Base-by-base conservation (phyloP, 2,113 vertebrate genomes). In the Otolemur garnettii region DNA sequence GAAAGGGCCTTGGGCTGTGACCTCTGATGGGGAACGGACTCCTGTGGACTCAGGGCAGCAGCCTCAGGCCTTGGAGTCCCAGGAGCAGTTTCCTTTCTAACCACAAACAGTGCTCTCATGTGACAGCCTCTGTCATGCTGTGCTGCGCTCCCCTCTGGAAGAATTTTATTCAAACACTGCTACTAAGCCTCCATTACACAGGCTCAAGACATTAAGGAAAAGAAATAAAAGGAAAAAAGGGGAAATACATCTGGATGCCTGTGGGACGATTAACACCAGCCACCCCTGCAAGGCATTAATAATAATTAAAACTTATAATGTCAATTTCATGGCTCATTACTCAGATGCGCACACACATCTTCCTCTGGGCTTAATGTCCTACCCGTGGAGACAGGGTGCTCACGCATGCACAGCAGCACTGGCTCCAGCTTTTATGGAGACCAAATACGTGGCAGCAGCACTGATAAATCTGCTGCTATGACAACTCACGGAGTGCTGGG, bases 301-400 rank as follows among this genome's bases (percentile, higher is more conserved):
- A 98, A 97, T 94, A 98, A 98, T 98, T 98, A 98, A 98, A 98
- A 97, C 45, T 75, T 74, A 94, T 80, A 97, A 84, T 97, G 94
- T 91, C 96, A 91, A 97, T 98, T 98, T 98, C 97, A 97, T 60
- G 90, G 98, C 97, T 98, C 98, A 98, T 98, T 98, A 97, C 96
- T 97, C 64, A 45, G 95, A 96, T 66, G 38, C 71, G 90, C 94
- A 91, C 38, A 89, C 74, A 95, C 89, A 95, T 97, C 92, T 90
- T 93, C 93, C 87, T 90, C 66, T 90, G 92, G 0, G 17, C 72
- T 96, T 95, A 85, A 93, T 24, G 68, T 60, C 53, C 78, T 79
- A 75, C 66, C 91, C 2, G 2, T 4, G 60, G 95, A 95, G 71
- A 95, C 72, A 59, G 0, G 9, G 86, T 75, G 94, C 85, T 0